Percentiles rank a stretch among this genome's conserved stretches.
phyloP scores from a whole-genome alignment of 2,113 vertebrate genomes.

The Mugil cephalus region DNA sequence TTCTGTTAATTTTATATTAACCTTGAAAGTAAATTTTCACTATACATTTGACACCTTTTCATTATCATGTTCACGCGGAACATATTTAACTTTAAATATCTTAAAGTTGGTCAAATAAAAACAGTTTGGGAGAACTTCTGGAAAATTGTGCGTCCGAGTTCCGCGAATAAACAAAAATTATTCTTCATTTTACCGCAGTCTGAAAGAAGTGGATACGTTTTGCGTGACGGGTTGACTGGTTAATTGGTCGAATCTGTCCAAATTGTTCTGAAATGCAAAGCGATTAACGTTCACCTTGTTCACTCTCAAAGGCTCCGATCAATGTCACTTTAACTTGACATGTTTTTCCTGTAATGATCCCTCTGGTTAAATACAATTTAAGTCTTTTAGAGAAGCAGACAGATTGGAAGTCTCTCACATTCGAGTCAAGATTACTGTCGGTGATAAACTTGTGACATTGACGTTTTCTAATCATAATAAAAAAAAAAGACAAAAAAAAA shows the following conservation, averaged over 20 bases:
- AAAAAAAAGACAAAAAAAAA: too few relatives aligned
- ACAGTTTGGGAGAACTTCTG: too few relatives aligned
- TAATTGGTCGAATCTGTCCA: not conserved
- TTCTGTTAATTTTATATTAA: too few relatives aligned
- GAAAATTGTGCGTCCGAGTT: too few relatives aligned
- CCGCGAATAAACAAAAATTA: too few relatives aligned
- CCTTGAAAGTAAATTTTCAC: too few relatives aligned
- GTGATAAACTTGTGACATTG: conserved; percentile 15
- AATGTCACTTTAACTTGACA: conserved; percentile 7
- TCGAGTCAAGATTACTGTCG: not conserved
- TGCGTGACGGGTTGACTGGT: not conserved
- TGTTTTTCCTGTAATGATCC: not conserved
- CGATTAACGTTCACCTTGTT: not conserved
- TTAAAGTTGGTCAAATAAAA: too few relatives aligned
- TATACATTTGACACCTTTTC: too few relatives aligned
- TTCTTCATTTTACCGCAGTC: not conserved
- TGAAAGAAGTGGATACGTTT: not conserved
- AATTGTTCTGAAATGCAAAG: conserved; percentile 3
- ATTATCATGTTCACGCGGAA: too few relatives aligned
- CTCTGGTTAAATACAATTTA: not conserved
- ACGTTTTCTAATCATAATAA: not conserved
- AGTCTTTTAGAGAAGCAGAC: not conserved
- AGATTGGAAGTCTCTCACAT: too few relatives aligned
- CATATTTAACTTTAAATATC: too few relatives aligned
- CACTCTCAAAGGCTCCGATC: not conserved